Evolutionary conservation across 2,797 vertebrate species (phyloP), one percentile per base, ranked within the genome.

Genomic region (Siniperca obscura): DNA sequence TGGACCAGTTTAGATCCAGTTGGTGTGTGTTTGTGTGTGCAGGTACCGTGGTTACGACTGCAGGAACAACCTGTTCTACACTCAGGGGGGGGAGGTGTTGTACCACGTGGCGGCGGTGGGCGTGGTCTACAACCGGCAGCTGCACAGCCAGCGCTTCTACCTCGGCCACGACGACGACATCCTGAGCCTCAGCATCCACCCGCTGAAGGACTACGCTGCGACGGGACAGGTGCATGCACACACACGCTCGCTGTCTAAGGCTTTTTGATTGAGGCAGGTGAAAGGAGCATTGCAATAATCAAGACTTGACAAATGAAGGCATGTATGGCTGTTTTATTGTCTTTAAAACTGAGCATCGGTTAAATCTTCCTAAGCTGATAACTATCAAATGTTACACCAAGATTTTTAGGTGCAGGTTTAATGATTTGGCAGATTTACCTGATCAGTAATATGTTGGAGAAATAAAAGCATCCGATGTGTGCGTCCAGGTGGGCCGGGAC

Each of bases 31-130:
- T 42, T 84, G 5, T 71, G 21, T 56, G 19, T 77, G 27, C 93
- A 99, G 98, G 66, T 99, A 99, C 60, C 96, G 98, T 72, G 98
- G 97, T 66, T 99, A 97, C 11, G 98, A 99, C 94, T 99, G 98
- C 92, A 95, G 98, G 84, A 99, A 98, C 95, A 99, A 99, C 85
- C 96, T 99, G 76, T 98, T 97, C 93, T 99, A 98, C 96, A 98
- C 97, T 0, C 98, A 98, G 93, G 84, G 96, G 0, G 98, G 97
- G 1, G 98, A 98, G 89, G 97, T 99, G 79, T 95, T 98, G 75
- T 98, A 98, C 91, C 98, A 98, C 27, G 96, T 98, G 38, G 98
- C 98, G 0, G 98, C 98, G 0, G 97, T 97, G 76, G 97, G 95
- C 0, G 96, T 98, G 2, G 96, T 99, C 11, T 99, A 99, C 88